Evolutionary conservation across 2,797 vertebrate genomes (phyloP), one percentile per base, ranked within the genome.

Genomic region (Ctenopoma kingsleyae): DNA sequence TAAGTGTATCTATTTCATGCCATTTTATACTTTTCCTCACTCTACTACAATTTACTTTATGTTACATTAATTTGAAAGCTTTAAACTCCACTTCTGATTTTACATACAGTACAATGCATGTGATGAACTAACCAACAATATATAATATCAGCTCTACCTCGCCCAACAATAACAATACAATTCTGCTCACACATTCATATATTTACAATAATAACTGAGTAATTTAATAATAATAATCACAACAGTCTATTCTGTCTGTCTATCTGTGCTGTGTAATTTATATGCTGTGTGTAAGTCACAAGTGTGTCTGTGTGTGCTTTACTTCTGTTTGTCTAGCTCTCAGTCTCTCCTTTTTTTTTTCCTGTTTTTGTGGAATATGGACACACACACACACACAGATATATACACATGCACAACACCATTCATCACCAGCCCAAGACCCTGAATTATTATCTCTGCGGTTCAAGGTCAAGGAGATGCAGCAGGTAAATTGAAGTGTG

Each of bases 401-500:
- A 64, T 65, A 74, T 17, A 70, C 51, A 60, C 58, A 58, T 8
- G 48, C 30, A 56, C 30, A 32, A 69, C 73, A 96, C 95, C 97
- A 97, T 98, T 98, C 94, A 97, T 98, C 97, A 98, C 92, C 91
- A 61, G 90, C 94, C 93, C 92, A 89, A 94, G 94, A 95, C 92
- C 95, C 95, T 96, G 96, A 97, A 96, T 98, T 96, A 97, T 97
- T 96, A 98, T 96, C 95, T 96, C 95, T 95, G 90, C 88, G 92
- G 94, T 96, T 96, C 95, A 97, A 98, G 96, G 96, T 96, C 96
- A 94, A 96, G 94, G 89, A 94, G 96, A 97, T 97, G 95, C 96
- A 96, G 95, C 96, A 97, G 94, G 94, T 96, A 97, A 97, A 97
- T 96, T 96, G 96, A 97, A 96, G 94, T 95, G 95, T 95, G 95